A percentile compares a stretch with the other conserved stretches of the same genome.
Conservation (phyloP, 2,888 invertebrate species). For the Agrochola macilenta region DNA sequence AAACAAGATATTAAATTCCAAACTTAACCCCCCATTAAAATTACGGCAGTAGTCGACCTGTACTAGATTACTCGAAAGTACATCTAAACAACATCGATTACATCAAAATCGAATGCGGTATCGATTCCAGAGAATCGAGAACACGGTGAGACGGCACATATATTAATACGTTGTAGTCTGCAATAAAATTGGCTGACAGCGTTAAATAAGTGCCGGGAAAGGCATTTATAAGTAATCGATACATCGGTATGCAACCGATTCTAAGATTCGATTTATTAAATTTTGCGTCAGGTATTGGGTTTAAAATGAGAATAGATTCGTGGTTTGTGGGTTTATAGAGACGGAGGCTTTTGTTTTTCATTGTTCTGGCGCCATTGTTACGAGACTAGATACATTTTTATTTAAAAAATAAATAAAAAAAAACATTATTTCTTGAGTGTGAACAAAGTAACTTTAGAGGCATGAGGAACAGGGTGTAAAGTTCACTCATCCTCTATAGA, state of each 20-base stretch:
- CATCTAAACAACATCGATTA: constrained; percentile 73
- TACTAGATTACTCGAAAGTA: constrained; percentile 63
- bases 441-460: no score
- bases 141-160: constrained; percentile 75
- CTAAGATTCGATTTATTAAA: constrained; percentile 79
- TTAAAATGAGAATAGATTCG: constrained; percentile 65
- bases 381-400: no score
- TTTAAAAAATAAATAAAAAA: no score
- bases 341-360: constrained; percentile 31
- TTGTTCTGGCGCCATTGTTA: constrained; percentile 36
- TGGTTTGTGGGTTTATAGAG: constrained; percentile 48
- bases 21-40: constrained; percentile 60
- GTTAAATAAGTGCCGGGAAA: constrained; percentile 86
- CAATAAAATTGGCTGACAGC: constrained; percentile 84
- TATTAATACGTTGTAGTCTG: constrained; percentile 78
- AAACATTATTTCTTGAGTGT: not conserved
- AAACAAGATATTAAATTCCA: constrained; percentile 38
- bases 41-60: constrained; percentile 51
- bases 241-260: constrained; percentile 85
- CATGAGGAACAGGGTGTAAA: no score
- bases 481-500: no score
- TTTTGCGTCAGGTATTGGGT: constrained; percentile 70
- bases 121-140: constrained; percentile 79
- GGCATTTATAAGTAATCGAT: constrained; percentile 89
- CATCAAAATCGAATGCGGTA: constrained; percentile 77